Evolutionary conservation across 2,113 vertebrate genomes (phyloP).

Genomic region (Cepphus grylle): DNA sequence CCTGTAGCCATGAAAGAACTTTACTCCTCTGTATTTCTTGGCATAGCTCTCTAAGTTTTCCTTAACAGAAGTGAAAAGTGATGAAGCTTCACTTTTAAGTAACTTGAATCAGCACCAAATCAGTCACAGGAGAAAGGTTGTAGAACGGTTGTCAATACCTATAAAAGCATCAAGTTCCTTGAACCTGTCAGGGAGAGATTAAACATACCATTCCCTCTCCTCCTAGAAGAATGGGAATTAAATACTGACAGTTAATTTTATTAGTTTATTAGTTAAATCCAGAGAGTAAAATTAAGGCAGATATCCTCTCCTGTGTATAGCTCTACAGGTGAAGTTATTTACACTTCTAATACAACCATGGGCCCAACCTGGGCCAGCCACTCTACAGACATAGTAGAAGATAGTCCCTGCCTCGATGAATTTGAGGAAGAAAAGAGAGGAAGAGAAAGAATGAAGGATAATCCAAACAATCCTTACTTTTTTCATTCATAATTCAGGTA

Average conservation of each 20-base stretch:
- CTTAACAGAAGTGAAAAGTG: neutral
- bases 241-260: neutral
- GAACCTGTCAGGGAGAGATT: neutral
- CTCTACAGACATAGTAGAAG: neutral
- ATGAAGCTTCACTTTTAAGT: neutral
- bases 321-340: neutral
- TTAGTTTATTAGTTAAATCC: neutral
- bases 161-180: neutral
- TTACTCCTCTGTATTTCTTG: neutral
- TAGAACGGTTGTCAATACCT: neutral
- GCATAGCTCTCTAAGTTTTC: neutral
- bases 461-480: neutral
- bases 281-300: neutral
- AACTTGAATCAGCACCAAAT: neutral
- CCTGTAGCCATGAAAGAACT: neutral
- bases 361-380: neutral
- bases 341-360: neutral
- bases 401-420: neutral
- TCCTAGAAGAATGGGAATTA: neutral
- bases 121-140: neutral
- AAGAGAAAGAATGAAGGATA: neutral
- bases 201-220: neutral
- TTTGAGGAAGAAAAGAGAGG: neutral
- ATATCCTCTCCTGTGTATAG: neutral
- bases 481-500: neutral